These are phyloP conservation scores for Rhagium mordax DNA, from an alignment of 2,888 invertebrate species.

Conservation along the genomic window DNA sequence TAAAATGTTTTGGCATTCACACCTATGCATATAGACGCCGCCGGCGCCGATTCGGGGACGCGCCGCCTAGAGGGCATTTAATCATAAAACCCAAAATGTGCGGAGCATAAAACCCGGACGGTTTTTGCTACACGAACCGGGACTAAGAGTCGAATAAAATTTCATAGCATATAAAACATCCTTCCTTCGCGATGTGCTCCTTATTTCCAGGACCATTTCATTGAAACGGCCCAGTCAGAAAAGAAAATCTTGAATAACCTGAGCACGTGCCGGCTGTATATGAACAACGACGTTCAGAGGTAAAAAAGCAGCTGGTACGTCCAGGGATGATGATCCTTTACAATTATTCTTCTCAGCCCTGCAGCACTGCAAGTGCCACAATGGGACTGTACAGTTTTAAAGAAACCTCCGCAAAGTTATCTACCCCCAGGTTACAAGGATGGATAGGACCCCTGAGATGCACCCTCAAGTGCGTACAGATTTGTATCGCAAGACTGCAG, in stretches of 20 bases:
- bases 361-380: conserved; percentile 18
- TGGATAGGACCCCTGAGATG: conserved; percentile 1
- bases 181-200: not conserved
- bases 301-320: conserved; percentile 6
- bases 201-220: not conserved
- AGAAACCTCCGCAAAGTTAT: conserved; percentile 11
- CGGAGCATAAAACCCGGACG: no score
- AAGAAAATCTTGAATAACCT: not conserved
- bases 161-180: not conserved
- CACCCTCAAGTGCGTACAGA: not conserved
- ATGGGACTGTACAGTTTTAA: conserved; percentile 23
- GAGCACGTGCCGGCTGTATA: not conserved
- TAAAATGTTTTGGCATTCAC: no score
- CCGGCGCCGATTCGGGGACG: no score
- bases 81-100: no score
- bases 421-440: conserved; percentile 18
- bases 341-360: conserved; percentile 19
- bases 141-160: no score
- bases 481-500: not conserved
- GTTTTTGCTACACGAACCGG: no score
- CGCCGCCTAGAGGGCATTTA: no score
- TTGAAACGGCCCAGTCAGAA: not conserved
- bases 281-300: not conserved
- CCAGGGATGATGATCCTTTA: conserved; percentile 5
- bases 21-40: no score